Conservation (phyloP, 92 coral and sea anemone species). For the Epizoanthus ramosus region DNA sequence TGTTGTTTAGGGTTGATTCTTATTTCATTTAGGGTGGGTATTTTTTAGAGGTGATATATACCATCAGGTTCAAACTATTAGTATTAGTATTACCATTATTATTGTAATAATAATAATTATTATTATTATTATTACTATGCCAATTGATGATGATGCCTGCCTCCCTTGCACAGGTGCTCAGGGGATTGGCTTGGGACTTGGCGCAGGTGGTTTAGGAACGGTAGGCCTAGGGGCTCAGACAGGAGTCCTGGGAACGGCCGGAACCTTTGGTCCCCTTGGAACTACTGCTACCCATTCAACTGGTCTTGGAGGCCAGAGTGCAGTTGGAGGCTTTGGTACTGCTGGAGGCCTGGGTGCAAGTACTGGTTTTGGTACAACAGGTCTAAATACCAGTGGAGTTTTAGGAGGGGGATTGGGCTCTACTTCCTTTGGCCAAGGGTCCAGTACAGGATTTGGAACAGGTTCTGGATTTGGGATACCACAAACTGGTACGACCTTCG, state of each 20-base stretch:
- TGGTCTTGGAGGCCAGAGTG: constrained; percentile 34
- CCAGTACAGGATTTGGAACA: constrained; percentile 55
- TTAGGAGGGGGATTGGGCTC: constrained; percentile 72
- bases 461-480: constrained; percentile 76
- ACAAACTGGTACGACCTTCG: constrained; percentile 60
- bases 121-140: too few species aligned
- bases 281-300: constrained; percentile 36
- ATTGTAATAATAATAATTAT: too few species aligned
- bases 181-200: constrained; percentile 33
- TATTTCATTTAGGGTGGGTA: too few species aligned
- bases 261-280: constrained; percentile 61
- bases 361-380: constrained; percentile 62
- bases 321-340: constrained; percentile 19
- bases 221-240: constrained; percentile 38
- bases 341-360: constrained; percentile 60
- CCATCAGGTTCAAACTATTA: too few species aligned
- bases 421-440: constrained; percentile 42
- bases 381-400: constrained; percentile 39
- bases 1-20: too few species aligned
- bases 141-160: neutral
- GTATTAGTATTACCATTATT: too few species aligned
- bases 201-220: constrained; percentile 12
- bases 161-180: constrained; percentile 2
- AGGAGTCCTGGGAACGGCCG: constrained; percentile 34
- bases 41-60: too few species aligned